Percentiles rank a stretch among this genome's conserved stretches.
Conservation (phyloP, 2,888 invertebrate species). For the Drosophila differens region DNA sequence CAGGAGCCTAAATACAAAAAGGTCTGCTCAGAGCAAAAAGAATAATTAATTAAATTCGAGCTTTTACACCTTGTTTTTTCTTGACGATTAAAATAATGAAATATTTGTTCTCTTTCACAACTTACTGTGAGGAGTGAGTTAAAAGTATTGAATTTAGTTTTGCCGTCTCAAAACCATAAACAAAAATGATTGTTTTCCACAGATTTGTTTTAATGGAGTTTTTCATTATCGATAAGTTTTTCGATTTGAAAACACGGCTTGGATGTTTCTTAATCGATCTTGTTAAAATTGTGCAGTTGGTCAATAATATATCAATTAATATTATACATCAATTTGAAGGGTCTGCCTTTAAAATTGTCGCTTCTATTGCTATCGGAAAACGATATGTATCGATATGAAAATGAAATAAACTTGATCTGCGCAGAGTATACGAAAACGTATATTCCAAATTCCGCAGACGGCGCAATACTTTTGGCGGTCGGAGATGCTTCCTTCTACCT, state of each 20-base stretch:
- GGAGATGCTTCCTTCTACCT: background rate
- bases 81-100: background rate
- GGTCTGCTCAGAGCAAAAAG: background rate
- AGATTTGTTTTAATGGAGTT: background rate
- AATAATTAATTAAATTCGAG: background rate
- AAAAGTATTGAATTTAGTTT: background rate
- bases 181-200: no score
- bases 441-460: background rate
- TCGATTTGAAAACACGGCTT: background rate
- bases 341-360: background rate
- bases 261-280: background rate
- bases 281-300: background rate
- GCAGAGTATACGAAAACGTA: background rate
- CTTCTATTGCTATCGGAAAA: background rate
- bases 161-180: background rate
- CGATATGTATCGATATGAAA: background rate
- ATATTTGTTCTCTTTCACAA: background rate
- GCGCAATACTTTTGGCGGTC: background rate
- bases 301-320: background rate
- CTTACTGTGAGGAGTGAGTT: background rate
- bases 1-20: background rate
- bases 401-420: background rate
- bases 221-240: background rate
- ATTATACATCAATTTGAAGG: background rate
- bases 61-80: accelerated